Base-by-base conservation (phyloP, 2,888 invertebrate species). In the Meliscaeva auricollis region DNA sequence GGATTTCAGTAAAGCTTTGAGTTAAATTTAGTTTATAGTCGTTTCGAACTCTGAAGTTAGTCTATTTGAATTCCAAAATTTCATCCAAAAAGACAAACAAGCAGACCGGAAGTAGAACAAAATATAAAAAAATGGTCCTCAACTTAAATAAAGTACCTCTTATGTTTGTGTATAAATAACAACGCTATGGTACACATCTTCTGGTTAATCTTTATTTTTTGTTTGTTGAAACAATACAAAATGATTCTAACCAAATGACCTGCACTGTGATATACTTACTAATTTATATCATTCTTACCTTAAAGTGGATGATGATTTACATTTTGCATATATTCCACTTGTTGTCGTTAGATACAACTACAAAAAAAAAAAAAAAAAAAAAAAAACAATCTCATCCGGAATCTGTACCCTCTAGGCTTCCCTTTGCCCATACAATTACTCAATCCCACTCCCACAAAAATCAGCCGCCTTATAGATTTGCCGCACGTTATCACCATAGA, bases 261-360 rank as follows among this genome's bases (percentile, higher is more conserved):
- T 62, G 22, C 4, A 64, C 64, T 64, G 30, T 44, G 26, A 4
- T 41, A 44, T 35, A 78, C 83, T 69, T 56, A 58, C 70, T 79
- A 84, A 84, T 79, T 80, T 79, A 84, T 79, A 74, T 44, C 70
- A 84, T 84, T 84, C 83, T 79, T 84, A 80, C 80, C 80, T 75
- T 84, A 84, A 84, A 84, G 80, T 84, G 84, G 84, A 80, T 80
- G 84, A 84, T 84, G 60, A 84, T 75, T 80, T 80, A 76, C 46
- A 66, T 75, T 60, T 62, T 41, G 54, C 64, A 56, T 83, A 77
- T 68, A 73, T 68, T 46, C 68, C 54, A 78, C 38, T 62, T 60
- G 64, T 69, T 62, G 62, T 69, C 68, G 64, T 66, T 79, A 46
- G 75, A 72, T 75, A 75, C 50, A 84, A 60, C 22, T n/a, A n/a